These are phyloP conservation scores for Haliclona indistincta DNA, from an alignment of 37 sponge, comb jelly and placozoan genomes.

Conservation along the genomic window DNA sequence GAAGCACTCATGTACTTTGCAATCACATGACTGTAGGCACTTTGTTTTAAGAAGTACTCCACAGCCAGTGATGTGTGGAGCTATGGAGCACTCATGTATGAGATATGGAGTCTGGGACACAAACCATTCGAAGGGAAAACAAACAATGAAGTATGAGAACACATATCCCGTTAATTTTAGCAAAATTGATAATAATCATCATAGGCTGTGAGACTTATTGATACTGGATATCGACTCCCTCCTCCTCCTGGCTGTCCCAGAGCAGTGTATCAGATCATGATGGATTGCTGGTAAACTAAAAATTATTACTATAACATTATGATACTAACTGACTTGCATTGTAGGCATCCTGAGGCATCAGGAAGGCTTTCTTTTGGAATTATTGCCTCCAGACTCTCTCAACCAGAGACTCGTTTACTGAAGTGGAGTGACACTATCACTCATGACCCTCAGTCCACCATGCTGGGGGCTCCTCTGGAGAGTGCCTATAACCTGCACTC, in stretches of 20 bases:
- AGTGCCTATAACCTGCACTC: too few relatives aligned
- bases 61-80: slow-evolving; percentile 12
- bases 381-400: too few relatives aligned
- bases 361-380: too few relatives aligned
- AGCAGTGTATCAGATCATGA: slow-evolving; percentile 23
- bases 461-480: too few relatives aligned
- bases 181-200: neutral
- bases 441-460: too few relatives aligned
- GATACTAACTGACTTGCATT: too few relatives aligned
- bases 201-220: neutral
- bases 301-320: too few relatives aligned
- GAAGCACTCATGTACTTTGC: too few relatives aligned
- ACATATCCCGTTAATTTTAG: neutral
- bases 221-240: slow-evolving; percentile 24
- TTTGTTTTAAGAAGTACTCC: neutral
- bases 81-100: slow-evolving; percentile 4
- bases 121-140: neutral
- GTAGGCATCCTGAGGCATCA: too few relatives aligned
- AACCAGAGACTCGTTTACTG: too few relatives aligned
- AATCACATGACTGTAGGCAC: too few relatives aligned
- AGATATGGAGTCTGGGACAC: slow-evolving; percentile 15
- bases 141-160: neutral
- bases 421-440: too few relatives aligned
- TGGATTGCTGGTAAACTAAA: slow-evolving; percentile 23
- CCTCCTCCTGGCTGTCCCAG: slow-evolving; percentile 38